A percentile compares a stretch with the other conserved stretches of the same genome.
phyloP scores from a whole-genome alignment of 2,113 vertebrate genomes.

The Melospiza georgiana region DNA sequence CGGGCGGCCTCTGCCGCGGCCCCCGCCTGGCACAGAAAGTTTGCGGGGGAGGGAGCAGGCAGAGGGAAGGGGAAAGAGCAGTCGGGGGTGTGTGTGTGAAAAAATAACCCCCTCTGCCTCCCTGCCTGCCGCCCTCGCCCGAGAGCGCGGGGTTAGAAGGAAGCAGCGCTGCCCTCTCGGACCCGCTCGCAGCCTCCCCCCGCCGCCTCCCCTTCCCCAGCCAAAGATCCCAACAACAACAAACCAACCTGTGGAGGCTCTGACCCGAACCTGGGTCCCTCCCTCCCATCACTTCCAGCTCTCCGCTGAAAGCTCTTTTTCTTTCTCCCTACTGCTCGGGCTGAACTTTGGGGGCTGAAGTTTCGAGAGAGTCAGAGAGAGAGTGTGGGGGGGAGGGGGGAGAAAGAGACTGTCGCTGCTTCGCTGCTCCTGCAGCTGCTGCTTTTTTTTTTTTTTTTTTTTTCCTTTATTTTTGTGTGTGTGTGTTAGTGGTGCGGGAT shows the following conservation, averaged over 20 bases:
- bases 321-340: not conserved
- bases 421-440: not conserved
- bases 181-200: not conserved
- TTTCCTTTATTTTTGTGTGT: not conserved
- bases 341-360: constrained; percentile 31
- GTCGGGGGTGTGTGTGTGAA: not conserved
- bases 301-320: not conserved
- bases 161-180: not conserved
- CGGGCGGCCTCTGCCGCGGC: constrained; percentile 39
- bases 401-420: not conserved
- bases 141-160: not conserved
- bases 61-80: not conserved
- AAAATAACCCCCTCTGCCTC: not conserved
- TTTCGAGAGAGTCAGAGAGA: not conserved
- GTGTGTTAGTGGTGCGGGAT: not conserved
- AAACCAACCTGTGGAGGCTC: constrained; percentile 57
- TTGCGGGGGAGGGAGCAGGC: not conserved
- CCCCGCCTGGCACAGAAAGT: not conserved
- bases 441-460: not conserved
- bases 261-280: constrained; percentile 33
- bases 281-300: constrained; percentile 33
- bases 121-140: not conserved
- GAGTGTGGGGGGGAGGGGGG: not conserved
- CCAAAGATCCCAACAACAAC: constrained; percentile 7
- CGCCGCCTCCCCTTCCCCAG: not conserved